Conservation (phyloP, 2,888 invertebrate species). For the Leptothorax acervorum region DNA sequence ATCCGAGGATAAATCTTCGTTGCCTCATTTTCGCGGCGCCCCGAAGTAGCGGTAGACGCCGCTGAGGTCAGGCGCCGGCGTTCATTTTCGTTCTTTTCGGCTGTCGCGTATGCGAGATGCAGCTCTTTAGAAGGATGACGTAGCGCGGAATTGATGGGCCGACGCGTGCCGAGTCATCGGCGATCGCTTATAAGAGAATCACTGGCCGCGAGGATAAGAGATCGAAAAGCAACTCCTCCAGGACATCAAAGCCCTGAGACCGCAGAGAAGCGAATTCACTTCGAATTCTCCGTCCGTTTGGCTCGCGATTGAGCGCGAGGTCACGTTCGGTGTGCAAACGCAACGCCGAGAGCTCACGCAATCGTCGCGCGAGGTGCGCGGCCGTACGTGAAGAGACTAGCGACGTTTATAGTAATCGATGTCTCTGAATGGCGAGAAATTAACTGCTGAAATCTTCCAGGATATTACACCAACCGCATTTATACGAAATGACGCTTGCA, state of each 20-base stretch:
- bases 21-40: conserved; percentile 29
- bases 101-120: conserved; percentile 44
- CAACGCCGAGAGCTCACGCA: conserved; percentile 13
- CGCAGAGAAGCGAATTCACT: background rate
- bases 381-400: conserved; percentile 26
- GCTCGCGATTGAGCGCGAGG: conserved; percentile 37
- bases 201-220: background rate
- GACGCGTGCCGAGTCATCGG: conserved; percentile 29
- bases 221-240: background rate
- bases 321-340: conserved; percentile 12
- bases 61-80: conserved; percentile 10
- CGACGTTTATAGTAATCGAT: conserved; percentile 13
- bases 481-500: background rate
- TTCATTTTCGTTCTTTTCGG: conserved; percentile 20
- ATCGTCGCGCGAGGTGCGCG: conserved; percentile 5
- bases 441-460: background rate
- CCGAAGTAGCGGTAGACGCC: background rate
- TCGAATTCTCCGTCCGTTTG: conserved; percentile 9
- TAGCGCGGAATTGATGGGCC: conserved; percentile 41
- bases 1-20: conserved; percentile 48
- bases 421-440: background rate
- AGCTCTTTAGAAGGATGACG: conserved; percentile 66
- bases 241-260: background rate
- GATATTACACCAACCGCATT: background rate
- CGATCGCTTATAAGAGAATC: background rate